Conservation (phyloP, 2,113 vertebrate species). For the Protobothrops mucrosquamatus region DNA sequence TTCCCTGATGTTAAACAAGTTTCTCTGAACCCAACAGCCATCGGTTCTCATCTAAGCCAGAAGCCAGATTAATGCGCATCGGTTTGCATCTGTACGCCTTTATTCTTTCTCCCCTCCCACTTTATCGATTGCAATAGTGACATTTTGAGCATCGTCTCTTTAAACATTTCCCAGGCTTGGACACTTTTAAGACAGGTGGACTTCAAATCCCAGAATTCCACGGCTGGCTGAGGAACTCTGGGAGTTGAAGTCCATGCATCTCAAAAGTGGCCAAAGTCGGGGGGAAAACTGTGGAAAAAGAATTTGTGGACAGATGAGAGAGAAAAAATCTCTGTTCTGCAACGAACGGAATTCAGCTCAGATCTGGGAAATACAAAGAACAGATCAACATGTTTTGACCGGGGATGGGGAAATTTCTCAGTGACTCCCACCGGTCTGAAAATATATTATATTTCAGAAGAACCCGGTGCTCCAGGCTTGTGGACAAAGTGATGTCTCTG, state of each 20-base stretch:
- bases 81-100: not conserved
- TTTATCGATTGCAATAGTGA: not conserved
- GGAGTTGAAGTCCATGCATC: not conserved
- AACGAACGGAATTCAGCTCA: constrained; percentile 57
- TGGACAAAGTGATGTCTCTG: constrained; percentile 83
- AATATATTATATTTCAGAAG: constrained; percentile 96
- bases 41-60: not conserved
- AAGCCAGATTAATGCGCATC: not conserved
- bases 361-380: constrained; percentile 86
- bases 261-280: not conserved
- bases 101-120: not conserved
- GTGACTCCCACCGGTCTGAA: constrained; percentile 84
- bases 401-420: constrained; percentile 84
- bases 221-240: not conserved
- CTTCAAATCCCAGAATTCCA: too few species aligned
- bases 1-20: not conserved
- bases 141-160: too few species aligned
- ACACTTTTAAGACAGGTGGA: too few species aligned
- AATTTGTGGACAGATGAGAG: not conserved
- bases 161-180: not conserved
- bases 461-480: constrained; percentile 86
- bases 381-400: constrained; percentile 92
- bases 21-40: too few species aligned
- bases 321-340: constrained; percentile 5
- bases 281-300: not conserved